Conservation (phyloP, 2,113 vertebrate genomes). For the Melanotaenia duboulayi region DNA sequence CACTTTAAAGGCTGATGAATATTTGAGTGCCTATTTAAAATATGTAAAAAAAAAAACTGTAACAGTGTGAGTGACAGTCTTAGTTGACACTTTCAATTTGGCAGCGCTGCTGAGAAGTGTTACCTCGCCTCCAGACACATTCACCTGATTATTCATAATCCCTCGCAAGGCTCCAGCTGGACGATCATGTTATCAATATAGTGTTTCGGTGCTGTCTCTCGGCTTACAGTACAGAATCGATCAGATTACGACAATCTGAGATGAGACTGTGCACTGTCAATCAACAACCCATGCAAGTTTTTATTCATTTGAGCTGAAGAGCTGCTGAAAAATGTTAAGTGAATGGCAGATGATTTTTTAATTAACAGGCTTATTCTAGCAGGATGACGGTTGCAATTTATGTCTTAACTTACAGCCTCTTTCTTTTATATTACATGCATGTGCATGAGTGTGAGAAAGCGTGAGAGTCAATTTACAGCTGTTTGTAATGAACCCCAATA, state of each 20-base stretch:
- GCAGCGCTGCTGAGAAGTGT: conserved; percentile 7
- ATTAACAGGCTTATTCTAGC: neutral
- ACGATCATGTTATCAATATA: conserved; percentile 49
- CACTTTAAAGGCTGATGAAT: conserved; percentile 10
- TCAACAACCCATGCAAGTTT: conserved; percentile 6
- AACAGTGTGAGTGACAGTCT: conserved; percentile 7
- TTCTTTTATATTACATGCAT: conserved; percentile 7
- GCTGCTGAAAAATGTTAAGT: neutral
- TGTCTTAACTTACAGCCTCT: neutral
- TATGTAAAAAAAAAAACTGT: neutral
- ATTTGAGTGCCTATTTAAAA: neutral
- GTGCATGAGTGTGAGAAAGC: neutral
- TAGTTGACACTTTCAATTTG: conserved; percentile 5
- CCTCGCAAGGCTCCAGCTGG: conserved; percentile 26
- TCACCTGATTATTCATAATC: conserved; percentile 55
- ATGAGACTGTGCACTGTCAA: conserved; percentile 16
- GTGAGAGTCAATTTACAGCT: conserved; percentile 53
- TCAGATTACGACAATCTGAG: conserved; percentile 45
- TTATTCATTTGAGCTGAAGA: conserved; percentile 13
- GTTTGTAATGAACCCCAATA: conserved; percentile 68
- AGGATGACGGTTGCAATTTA: neutral
- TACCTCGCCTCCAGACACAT: conserved; percentile 11
- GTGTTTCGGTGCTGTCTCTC: conserved; percentile 57
- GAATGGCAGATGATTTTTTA: too few species aligned
- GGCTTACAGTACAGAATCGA: conserved; percentile 38